phyloP scores from a whole-genome alignment of 2,888 invertebrate genomes.

The Trichogramma dendrolimi region DNA sequence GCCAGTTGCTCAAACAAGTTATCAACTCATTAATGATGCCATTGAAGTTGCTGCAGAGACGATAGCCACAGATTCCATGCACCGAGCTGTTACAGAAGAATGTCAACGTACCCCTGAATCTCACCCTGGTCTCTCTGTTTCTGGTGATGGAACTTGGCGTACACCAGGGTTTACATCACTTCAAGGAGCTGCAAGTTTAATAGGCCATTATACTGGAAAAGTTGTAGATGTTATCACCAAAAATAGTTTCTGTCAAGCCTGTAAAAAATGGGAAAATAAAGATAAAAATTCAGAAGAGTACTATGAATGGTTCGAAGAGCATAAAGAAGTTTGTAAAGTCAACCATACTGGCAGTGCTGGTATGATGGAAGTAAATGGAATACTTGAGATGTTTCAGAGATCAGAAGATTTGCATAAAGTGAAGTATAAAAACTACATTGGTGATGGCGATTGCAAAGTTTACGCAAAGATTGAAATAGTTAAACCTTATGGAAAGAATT shows the following conservation, averaged over 20 bases:
- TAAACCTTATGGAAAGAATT: too few relatives aligned
- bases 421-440: too few relatives aligned
- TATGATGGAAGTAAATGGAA: constrained; percentile 16
- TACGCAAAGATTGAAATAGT: too few relatives aligned
- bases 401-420: constrained; percentile 8
- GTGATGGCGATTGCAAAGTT: too few relatives aligned
- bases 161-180: constrained; percentile 1
- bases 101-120: not conserved
- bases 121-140: not conserved
- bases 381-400: constrained; percentile 15
- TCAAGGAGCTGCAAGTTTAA: not conserved
- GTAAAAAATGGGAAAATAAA: not conserved
- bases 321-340: constrained; percentile 8
- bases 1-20: not conserved
- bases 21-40: not conserved
- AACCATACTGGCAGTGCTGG: not conserved
- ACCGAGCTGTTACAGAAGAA: not conserved
- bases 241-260: constrained; percentile 1
- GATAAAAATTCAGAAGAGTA: not conserved
- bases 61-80: not conserved
- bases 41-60: not conserved
- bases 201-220: not conserved
- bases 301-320: constrained; percentile 10
- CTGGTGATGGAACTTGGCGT: constrained; percentile 2
- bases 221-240: constrained; percentile 1